A percentile compares a stretch with the other conserved stretches of the same genome.
These are phyloP conservation scores for Rynchops niger DNA, from an alignment of 2,113 vertebrate species.

Conservation along the genomic window DNA sequence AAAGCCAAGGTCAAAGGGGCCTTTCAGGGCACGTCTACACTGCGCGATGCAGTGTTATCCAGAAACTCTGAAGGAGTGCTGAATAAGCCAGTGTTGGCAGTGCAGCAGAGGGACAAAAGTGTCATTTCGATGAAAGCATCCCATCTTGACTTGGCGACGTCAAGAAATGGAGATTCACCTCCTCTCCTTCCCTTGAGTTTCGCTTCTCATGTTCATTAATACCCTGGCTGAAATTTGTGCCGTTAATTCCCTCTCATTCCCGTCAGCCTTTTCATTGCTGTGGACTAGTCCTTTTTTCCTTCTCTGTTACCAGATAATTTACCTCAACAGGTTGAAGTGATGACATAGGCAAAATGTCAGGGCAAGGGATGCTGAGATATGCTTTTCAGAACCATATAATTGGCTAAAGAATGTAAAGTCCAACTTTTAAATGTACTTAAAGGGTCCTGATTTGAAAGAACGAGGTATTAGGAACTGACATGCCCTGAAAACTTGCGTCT, in stretches of 20 bases:
- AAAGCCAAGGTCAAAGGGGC: constrained; percentile 24
- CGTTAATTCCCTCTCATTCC: background rate
- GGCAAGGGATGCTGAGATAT: background rate
- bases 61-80: background rate
- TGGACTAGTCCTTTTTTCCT: background rate
- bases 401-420: background rate
- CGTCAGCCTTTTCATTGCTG: background rate
- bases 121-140: background rate
- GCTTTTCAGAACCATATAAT: background rate
- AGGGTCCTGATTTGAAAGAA: background rate
- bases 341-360: background rate
- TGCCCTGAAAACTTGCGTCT: background rate
- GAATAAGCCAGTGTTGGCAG: background rate
- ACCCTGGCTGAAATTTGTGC: background rate
- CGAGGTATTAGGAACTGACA: background rate
- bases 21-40: background rate
- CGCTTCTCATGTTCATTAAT: background rate
- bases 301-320: background rate
- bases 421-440: background rate
- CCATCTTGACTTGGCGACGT: background rate
- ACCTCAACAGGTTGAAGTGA: background rate
- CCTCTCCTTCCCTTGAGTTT: background rate
- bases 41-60: background rate
- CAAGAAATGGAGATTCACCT: background rate
- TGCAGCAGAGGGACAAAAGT: background rate